These are phyloP conservation scores for Heterodera carotae DNA, from an alignment of 1,140 invertebrate species.

Conservation along the genomic window DNA sequence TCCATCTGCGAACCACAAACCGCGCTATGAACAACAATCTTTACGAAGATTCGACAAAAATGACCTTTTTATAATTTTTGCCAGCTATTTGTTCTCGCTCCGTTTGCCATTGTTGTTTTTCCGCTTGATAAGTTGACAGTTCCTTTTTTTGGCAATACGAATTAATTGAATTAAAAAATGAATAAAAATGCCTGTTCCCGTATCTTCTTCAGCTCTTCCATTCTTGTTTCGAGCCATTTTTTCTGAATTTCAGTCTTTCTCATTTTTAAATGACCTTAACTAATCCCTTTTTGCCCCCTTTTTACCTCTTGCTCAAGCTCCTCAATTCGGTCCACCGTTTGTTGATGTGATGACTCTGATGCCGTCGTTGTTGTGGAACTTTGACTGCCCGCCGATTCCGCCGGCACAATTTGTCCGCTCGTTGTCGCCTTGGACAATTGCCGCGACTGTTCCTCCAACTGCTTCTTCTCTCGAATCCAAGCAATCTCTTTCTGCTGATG, in stretches of 20 bases:
- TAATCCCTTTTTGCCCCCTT: not conserved
- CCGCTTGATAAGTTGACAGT: not conserved
- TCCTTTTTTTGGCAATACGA: too few relatives aligned
- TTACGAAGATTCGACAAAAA: too few relatives aligned
- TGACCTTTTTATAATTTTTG: not conserved
- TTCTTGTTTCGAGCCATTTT: not conserved
- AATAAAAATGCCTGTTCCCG: not conserved
- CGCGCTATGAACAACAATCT: too few relatives aligned
- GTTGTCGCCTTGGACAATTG: not conserved
- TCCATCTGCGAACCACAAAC: too few relatives aligned
- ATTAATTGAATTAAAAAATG: not conserved
- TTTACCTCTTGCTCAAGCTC: not conserved
- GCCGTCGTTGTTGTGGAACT: not conserved
- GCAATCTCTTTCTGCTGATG: conserved; percentile 44
- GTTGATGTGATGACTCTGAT: not conserved
- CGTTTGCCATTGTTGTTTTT: not conserved
- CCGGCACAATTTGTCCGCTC: not conserved
- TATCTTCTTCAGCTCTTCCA: not conserved
- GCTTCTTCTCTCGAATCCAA: conserved; percentile 30
- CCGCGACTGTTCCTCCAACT: conserved; percentile 19
- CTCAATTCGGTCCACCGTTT: not conserved
- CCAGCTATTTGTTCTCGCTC: not conserved
- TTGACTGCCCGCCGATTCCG: not conserved
- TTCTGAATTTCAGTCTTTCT: not conserved
- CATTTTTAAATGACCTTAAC: not conserved